Evolutionary conservation across 2,797 vertebrate genomes (phyloP).

Genomic region (Gymnothorax javanicus): DNA sequence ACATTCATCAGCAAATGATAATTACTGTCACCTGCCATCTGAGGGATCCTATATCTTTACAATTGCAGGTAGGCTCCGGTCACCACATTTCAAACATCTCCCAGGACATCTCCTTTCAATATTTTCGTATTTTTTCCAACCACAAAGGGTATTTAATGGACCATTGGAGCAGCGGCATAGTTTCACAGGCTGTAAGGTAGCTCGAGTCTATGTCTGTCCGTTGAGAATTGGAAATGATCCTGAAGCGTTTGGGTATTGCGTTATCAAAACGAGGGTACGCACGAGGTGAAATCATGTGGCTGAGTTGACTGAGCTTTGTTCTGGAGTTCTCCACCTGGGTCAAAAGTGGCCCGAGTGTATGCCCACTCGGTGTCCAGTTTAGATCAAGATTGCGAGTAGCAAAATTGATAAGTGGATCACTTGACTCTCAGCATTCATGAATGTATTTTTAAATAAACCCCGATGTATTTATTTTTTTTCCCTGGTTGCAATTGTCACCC

Average conservation of each 20-base stretch:
- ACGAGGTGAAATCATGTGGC: no score
- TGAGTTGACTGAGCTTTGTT: no score
- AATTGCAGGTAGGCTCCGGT: conserved; percentile 77
- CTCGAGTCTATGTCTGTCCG: no score
- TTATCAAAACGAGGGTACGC: no score
- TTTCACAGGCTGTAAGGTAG: not conserved
- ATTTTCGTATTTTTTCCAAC: conserved; percentile 57
- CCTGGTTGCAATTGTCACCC: no score
- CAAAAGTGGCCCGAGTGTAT: no score
- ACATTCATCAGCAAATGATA: conserved; percentile 90
- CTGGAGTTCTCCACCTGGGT: no score
- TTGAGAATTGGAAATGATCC: no score
- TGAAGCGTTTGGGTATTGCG: no score
- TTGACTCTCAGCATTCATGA: not conserved
- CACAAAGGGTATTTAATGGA: not conserved
- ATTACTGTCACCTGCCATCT: conserved; percentile 86
- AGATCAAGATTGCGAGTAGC: not conserved
- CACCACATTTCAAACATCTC: conserved; percentile 72
- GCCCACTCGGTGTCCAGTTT: not conserved
- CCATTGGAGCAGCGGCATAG: not conserved
- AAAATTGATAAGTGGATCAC: not conserved
- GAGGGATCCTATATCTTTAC: conserved; percentile 84
- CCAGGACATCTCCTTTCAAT: conserved; percentile 79
- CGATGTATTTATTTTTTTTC: not conserved
- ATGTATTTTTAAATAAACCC: not conserved